phyloP scores from a whole-genome alignment of 2,888 invertebrate species.

The Lepidocyrtoides sp. region DNA sequence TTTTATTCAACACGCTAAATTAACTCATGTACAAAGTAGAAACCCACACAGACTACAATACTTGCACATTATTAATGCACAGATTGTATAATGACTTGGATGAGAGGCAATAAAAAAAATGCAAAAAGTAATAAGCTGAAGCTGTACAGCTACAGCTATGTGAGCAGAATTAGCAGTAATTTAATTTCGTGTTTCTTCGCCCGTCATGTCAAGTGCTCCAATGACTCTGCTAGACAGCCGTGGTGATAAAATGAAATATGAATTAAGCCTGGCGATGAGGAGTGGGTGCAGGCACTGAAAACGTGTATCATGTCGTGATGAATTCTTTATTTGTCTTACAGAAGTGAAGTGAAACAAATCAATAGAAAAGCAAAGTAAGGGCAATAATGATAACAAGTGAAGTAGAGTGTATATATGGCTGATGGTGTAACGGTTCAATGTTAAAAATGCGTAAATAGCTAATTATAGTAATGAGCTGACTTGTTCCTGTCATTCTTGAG shows the following conservation, averaged over 20 bases:
- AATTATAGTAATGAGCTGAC: constrained; percentile 68
- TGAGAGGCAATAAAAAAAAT: background rate
- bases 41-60: constrained; percentile 51
- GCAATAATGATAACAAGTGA: background rate
- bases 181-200: background rate
- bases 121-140: no score
- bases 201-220: background rate
- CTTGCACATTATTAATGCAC: background rate
- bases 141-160: background rate
- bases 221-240: background rate
- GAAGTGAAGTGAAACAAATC: constrained; percentile 10
- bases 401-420: no score
- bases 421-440: background rate
- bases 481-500: constrained; percentile 54
- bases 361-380: background rate
- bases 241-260: constrained; percentile 51
- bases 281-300: background rate
- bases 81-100: no score
- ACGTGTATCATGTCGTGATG: no score
- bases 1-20: constrained; percentile 6
- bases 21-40: constrained; percentile 13
- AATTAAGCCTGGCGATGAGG: background rate
- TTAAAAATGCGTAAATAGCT: constrained; percentile 30
- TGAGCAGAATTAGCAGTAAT: constrained; percentile 68
- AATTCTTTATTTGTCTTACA: background rate